Evolutionary conservation across 2,113 vertebrate genomes (phyloP).

Genomic region (Oncorhynchus masou): DNA sequence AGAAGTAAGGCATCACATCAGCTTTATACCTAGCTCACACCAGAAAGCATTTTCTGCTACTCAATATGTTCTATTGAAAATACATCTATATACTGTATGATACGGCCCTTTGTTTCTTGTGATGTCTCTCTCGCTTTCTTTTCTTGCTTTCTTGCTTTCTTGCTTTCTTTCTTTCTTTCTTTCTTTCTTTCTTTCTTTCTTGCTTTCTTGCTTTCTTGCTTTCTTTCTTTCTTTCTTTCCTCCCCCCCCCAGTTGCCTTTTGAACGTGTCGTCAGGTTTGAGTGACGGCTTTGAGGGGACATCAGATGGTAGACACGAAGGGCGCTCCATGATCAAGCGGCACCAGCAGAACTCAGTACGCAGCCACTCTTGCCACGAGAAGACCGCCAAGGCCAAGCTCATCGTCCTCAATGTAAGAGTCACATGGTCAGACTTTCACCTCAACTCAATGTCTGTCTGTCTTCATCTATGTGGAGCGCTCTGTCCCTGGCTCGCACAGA

Average conservation of each 20-base stretch:
- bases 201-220: background rate
- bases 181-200: too few species aligned
- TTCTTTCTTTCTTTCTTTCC: background rate
- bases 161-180: background rate
- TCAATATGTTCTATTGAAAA: too few species aligned
- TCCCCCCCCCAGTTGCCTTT: slow-evolving; percentile 77
- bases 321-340: slow-evolving; percentile 81
- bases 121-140: too few species aligned
- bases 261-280: slow-evolving; percentile 90
- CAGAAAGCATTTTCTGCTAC: too few species aligned
- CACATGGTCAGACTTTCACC: slow-evolving; percentile 59
- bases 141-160: background rate
- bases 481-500: too few species aligned
- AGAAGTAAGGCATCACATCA: slow-evolving; percentile 75
- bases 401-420: slow-evolving; percentile 88
- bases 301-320: slow-evolving; percentile 85
- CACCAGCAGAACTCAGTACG: slow-evolving; percentile 89
- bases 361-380: slow-evolving; percentile 95
- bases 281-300: slow-evolving; percentile 91
- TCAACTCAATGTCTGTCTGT: background rate
- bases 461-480: too few species aligned
- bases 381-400: slow-evolving; percentile 86
- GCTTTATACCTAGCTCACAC: background rate
- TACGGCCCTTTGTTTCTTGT: too few species aligned
- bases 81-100: too few species aligned